Percentiles rank a stretch among this genome's conserved stretches.
Conservation (phyloP, 2,888 invertebrate genomes). For the Drepanosiphum platanoidis region DNA sequence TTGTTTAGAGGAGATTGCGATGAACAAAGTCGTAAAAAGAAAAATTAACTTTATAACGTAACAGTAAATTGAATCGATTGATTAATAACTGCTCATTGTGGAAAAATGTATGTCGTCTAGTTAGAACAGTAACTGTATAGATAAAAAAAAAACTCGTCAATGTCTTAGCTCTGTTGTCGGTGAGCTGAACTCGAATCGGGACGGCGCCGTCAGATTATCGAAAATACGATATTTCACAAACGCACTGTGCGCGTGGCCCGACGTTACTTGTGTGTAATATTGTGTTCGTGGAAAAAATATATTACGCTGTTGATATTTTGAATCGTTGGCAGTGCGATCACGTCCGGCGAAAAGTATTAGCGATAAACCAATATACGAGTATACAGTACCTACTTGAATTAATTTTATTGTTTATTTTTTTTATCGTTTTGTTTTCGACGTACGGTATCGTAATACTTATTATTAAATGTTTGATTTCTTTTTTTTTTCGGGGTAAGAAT, state of each 20-base stretch:
- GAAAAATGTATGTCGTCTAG: too few relatives aligned
- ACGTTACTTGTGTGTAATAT: not conserved
- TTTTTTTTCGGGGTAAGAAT: too few relatives aligned
- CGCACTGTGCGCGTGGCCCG: not conserved
- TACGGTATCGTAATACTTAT: too few relatives aligned
- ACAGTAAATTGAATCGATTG: too few relatives aligned
- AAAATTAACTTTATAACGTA: too few relatives aligned
- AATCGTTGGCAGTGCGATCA: slow-evolving; percentile 1
- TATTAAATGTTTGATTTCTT: too few relatives aligned
- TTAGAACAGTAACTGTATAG: too few relatives aligned
- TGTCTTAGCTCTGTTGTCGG: not conserved
- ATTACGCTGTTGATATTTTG: not conserved
- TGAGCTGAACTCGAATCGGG: not conserved
- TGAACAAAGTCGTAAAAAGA: too few relatives aligned
- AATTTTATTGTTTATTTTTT: slow-evolving; percentile 36
- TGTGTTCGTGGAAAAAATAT: not conserved
- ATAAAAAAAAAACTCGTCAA: too few relatives aligned
- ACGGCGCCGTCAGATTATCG: not conserved
- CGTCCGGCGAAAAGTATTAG: not conserved
- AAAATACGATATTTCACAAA: not conserved
- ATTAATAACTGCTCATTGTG: too few relatives aligned
- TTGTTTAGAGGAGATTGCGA: too few relatives aligned
- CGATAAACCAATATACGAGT: not conserved
- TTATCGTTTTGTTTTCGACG: not conserved
- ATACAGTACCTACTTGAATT: not conserved